Evolutionary conservation across 1,140 invertebrate species (phyloP).

Genomic region (Drosophila carrolli): DNA sequence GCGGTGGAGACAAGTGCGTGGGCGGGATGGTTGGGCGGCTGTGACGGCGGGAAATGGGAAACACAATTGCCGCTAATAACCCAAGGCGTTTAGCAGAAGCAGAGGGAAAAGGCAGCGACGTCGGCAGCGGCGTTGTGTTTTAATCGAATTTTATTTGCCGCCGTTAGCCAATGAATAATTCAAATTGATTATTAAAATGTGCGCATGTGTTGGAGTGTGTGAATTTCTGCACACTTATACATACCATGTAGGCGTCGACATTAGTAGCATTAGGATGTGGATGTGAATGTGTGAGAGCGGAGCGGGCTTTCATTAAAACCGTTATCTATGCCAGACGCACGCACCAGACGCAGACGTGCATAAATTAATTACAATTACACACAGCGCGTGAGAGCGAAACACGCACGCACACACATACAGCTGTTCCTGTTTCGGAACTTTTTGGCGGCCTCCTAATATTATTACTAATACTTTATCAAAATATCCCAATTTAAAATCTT

Average conservation of each 20-base stretch:
- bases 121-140: constrained; percentile 58
- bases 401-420: constrained; percentile 10
- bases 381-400: constrained; percentile 2
- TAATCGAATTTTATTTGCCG: constrained; percentile 83
- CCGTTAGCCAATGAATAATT: constrained; percentile 83
- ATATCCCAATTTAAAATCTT: not conserved
- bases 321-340: constrained; percentile 75
- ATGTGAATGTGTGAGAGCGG: constrained; percentile 50
- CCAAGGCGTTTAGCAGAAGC: constrained; percentile 59
- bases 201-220: constrained; percentile 23
- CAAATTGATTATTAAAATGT: constrained; percentile 81
- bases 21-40: constrained; percentile 51
- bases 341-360: constrained; percentile 63
- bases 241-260: constrained; percentile 41
- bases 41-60: constrained; percentile 37
- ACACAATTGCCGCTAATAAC: constrained; percentile 80
- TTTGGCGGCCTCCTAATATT: not conserved
- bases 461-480: not conserved
- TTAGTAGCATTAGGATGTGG: constrained; percentile 25
- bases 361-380: constrained; percentile 67
- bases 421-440: constrained; percentile 27
- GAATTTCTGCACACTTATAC: constrained; percentile 29
- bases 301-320: constrained; percentile 72
- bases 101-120: constrained; percentile 2
- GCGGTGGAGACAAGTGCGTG: constrained; percentile 45